Evolutionary conservation across 2,888 invertebrate genomes (phyloP).

Genomic region (Epistrophe grossulariae): DNA sequence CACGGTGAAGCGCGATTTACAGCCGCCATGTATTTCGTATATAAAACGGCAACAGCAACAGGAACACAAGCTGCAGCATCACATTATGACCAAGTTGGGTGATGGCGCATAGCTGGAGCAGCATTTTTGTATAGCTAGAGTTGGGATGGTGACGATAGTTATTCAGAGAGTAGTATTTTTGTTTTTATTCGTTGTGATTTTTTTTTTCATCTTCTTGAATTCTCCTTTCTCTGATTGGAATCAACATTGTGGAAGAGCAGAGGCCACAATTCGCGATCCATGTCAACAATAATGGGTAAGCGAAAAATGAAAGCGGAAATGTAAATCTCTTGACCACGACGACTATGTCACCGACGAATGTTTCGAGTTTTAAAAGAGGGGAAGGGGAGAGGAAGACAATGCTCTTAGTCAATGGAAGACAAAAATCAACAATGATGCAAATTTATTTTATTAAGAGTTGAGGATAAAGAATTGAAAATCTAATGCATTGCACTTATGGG

Average conservation of each 20-base stretch:
- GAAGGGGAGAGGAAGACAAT: background rate
- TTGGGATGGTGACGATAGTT: slow-evolving; percentile 64
- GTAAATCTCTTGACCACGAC: slow-evolving; percentile 75
- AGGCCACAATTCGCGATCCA: slow-evolving; percentile 51
- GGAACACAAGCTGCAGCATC: background rate
- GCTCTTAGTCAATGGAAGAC: slow-evolving; percentile 17
- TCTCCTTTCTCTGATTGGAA: slow-evolving; percentile 59
- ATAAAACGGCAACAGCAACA: background rate
- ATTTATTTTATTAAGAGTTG: slow-evolving; percentile 25
- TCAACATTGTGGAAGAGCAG: slow-evolving; percentile 51
- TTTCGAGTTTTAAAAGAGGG: background rate
- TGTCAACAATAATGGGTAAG: slow-evolving; percentile 67
- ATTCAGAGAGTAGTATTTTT: slow-evolving; percentile 44
- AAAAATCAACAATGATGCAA: background rate
- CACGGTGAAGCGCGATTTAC: slow-evolving; percentile 12
- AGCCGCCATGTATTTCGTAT: background rate
- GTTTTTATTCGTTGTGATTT: background rate
- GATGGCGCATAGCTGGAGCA: slow-evolving; percentile 3
- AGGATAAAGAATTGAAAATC: no score
- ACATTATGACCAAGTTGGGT: slow-evolving; percentile 2
- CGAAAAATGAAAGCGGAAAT: slow-evolving; percentile 75
- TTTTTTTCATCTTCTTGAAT: slow-evolving; percentile 21
- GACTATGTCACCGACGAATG: slow-evolving; percentile 5
- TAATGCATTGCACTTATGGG: no score
- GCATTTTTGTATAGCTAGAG: background rate